A percentile compares a stretch with the other conserved stretches of the same genome.
These are phyloP conservation scores for Cetonia aurata DNA, from an alignment of 2,888 invertebrate species.

Conservation along the genomic window DNA sequence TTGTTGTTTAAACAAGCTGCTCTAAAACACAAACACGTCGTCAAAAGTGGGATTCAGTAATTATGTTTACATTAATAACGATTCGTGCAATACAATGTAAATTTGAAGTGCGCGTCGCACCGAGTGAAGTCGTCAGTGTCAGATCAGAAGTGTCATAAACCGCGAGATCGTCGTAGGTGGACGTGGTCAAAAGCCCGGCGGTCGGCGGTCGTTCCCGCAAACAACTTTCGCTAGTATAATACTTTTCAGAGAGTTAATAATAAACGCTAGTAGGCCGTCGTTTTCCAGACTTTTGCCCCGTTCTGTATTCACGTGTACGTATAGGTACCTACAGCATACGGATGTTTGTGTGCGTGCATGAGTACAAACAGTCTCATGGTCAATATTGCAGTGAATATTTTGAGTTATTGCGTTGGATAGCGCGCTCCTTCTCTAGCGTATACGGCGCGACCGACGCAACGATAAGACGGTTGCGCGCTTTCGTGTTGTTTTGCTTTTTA, in stretches of 20 bases:
- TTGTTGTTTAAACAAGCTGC: too few species aligned
- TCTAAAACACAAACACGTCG: too few species aligned
- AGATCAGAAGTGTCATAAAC: too few species aligned
- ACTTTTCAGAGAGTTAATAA: conserved; percentile 8
- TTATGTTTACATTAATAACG: too few species aligned
- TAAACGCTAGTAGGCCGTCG: conserved; percentile 8
- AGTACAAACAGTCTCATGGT: conserved; percentile 60
- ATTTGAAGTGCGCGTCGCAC: too few species aligned
- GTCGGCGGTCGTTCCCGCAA: not conserved
- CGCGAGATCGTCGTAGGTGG: not conserved
- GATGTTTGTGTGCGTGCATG: conserved; percentile 22
- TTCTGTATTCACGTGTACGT: conserved; percentile 19
- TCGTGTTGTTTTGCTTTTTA: conserved; percentile 58
- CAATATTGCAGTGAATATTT: conserved; percentile 59
- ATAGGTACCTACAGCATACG: not conserved
- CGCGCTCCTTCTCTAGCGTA: conserved; percentile 51
- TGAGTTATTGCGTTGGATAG: conserved; percentile 56
- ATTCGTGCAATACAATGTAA: too few species aligned
- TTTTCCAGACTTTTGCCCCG: conserved; percentile 26
- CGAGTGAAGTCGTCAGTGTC: too few species aligned
- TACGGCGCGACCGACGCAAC: conserved; percentile 41
- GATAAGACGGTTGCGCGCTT: conserved; percentile 53
- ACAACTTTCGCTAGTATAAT: not conserved
- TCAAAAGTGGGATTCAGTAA: too few species aligned
- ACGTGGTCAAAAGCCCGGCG: not conserved